Evolutionary conservation across 2,888 invertebrate species (phyloP).

Genomic region (Drosophila aldrichi): DNA sequence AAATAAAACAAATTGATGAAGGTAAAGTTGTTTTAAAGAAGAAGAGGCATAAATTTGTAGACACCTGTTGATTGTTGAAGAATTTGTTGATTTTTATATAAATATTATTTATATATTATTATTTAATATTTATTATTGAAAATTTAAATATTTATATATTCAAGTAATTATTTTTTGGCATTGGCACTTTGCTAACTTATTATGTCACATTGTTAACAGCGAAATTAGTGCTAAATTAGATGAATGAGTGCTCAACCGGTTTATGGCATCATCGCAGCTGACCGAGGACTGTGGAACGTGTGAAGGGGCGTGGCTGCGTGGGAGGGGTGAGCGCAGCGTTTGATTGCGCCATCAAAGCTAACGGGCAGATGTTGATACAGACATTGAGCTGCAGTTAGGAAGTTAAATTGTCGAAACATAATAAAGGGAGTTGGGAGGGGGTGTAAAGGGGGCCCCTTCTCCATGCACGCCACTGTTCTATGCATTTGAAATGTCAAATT

Average conservation of each 20-base stretch:
- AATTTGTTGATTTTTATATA: not conserved
- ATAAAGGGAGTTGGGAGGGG: not conserved
- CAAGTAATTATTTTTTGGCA: not conserved
- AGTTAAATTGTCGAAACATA: constrained; percentile 19
- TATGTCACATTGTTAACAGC: constrained; percentile 22
- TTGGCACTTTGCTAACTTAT: not conserved
- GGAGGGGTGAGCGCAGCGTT: constrained; percentile 33
- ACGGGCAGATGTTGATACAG: constrained; percentile 1
- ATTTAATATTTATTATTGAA: no score
- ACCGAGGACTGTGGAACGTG: not conserved
- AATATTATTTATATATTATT: not conserved
- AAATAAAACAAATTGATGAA: constrained; percentile 2
- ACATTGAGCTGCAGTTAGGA: constrained; percentile 2
- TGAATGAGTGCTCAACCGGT: constrained; percentile 21
- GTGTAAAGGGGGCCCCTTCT: not conserved
- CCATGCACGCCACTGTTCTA: not conserved
- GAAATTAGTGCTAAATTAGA: constrained; percentile 17
- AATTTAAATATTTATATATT: no score
- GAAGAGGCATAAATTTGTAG: not conserved
- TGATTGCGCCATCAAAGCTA: constrained; percentile 9
- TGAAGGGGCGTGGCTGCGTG: constrained; percentile 10
- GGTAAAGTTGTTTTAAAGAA: constrained; percentile 10
- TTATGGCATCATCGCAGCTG: constrained; percentile 47
- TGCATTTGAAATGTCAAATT: constrained; percentile 32
- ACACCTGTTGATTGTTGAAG: constrained; percentile 21